Conservation (phyloP, 2,888 invertebrate genomes). For the Galeopsomyia nigrocyanea region DNA sequence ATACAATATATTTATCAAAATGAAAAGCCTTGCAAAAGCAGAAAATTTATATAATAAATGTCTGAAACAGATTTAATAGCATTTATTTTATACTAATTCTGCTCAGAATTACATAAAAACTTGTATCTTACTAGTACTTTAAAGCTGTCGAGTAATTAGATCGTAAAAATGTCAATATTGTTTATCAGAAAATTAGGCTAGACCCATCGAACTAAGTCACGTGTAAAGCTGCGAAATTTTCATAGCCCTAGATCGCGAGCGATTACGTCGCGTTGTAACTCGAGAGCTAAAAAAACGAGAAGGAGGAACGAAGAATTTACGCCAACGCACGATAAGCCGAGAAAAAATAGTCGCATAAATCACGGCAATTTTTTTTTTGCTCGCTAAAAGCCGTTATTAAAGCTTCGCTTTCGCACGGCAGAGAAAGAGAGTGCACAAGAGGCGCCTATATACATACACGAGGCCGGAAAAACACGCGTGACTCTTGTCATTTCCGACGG, state of each 20-base stretch:
- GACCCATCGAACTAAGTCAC: too few relatives aligned
- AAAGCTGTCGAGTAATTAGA: too few relatives aligned
- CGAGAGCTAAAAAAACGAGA: conserved; percentile 6
- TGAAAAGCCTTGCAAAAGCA: too few relatives aligned
- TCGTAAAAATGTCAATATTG: too few relatives aligned
- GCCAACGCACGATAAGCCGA: conserved; percentile 36
- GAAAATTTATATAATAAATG: too few relatives aligned
- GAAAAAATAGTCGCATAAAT: conserved; percentile 45
- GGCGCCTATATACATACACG: neutral
- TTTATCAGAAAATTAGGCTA: too few relatives aligned
- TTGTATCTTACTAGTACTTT: too few relatives aligned
- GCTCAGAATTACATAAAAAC: too few relatives aligned
- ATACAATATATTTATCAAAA: too few relatives aligned
- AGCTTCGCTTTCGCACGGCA: conserved; percentile 36
- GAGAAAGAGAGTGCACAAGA: neutral
- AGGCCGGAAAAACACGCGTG: conserved; percentile 28
- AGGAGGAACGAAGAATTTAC: conserved; percentile 26
- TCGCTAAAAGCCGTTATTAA: conserved; percentile 43
- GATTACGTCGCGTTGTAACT: conserved; percentile 1
- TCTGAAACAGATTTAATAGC: too few relatives aligned
- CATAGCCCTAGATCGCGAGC: conserved; percentile 18
- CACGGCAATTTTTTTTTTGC: conserved; percentile 24
- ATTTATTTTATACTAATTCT: too few relatives aligned
- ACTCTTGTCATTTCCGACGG: conserved; percentile 1
- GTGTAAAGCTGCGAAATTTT: too few relatives aligned